These are phyloP conservation scores for Cichladusa arquata DNA, from an alignment of 2,113 vertebrate genomes.

Conservation along the genomic window DNA sequence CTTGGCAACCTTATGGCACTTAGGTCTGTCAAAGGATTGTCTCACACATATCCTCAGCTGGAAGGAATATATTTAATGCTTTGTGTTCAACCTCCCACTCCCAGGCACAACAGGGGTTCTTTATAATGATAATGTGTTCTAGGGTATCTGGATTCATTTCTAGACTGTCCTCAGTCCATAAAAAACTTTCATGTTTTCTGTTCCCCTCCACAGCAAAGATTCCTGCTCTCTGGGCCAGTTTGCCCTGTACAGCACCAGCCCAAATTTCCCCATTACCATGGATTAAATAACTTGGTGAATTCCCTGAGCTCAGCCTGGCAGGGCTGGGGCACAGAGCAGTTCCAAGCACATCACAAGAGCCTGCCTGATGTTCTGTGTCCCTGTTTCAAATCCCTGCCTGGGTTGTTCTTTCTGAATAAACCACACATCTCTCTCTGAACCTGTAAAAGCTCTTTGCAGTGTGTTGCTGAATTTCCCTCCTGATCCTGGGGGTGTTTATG, in stretches of 20 bases:
- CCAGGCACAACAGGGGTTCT: accelerated
- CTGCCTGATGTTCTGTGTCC: not conserved
- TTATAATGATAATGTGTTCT: not conserved
- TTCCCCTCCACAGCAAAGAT: accelerated
- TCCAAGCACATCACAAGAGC: not conserved
- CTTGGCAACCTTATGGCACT: too few species aligned
- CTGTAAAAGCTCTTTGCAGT: not conserved
- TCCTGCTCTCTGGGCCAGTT: not conserved
- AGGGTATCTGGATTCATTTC: not conserved
- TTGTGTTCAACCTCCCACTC: not conserved
- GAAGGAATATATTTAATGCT: not conserved
- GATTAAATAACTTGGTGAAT: not conserved
- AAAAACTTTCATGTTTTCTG: not conserved
- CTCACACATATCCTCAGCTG: not conserved
- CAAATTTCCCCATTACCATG: not conserved
- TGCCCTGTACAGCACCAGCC: not conserved
- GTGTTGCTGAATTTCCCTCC: not conserved
- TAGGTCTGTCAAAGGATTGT: too few species aligned
- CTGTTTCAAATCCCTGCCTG: not conserved
- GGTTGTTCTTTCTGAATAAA: not conserved
- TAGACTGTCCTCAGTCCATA: not conserved
- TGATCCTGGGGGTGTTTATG: not conserved
- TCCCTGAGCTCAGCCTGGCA: not conserved
- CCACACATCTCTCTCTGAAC: not conserved
- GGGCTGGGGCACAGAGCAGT: not conserved